Base-by-base conservation (phyloP, 1,140 invertebrate genomes). In the Mactra quadrangularis region DNA sequence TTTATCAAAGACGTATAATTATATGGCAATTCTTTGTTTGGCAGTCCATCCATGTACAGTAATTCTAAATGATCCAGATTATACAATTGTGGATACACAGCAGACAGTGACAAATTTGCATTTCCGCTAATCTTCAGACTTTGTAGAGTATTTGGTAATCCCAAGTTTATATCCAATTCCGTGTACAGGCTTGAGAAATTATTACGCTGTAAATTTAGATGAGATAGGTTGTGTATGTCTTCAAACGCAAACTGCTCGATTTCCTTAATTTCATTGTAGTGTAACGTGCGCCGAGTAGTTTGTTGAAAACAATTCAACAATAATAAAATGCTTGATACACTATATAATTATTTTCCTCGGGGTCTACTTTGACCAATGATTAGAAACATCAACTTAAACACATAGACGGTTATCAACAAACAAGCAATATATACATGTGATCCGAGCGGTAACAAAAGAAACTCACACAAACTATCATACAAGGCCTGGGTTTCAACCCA, bases 31-130 rank as follows among this genome's bases (percentile, higher is more conserved):
- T 29, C 11, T 50, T 31, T 1, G 7, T 68, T 27, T 29, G 25
- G 41, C 25, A 68, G 22, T n/a, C 64, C 64, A 50, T 68, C 64
- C 27, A 68, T 7, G 22, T 50, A 31, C 22, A 68, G 41, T 31
- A 33, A 0, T 31, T 31, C 17, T 13, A 68, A 19, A 13, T 17
- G 1, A 1, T 1, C 15, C 13, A 68, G 17, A 68, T 50, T 3
- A 19, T 6, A 6, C 15, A 68, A 29, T 17, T 27, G 15, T 7
- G 64, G 64, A 50, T 68, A 68, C n/a, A 38, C 6, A 6, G 1
- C 13, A 22, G n/a, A 6, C 4, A n/a, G 19, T 38, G 19, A 15
- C 15, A 13, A 1, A n/a, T 64, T 45, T 19, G 9, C 17, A 33
- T 64, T 64, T 38, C 7, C 35, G n/a, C n/a, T 64, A 7, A 64